Evolutionary conservation across 2,797 vertebrate species (phyloP).

Genomic region (Morus bassanus): DNA sequence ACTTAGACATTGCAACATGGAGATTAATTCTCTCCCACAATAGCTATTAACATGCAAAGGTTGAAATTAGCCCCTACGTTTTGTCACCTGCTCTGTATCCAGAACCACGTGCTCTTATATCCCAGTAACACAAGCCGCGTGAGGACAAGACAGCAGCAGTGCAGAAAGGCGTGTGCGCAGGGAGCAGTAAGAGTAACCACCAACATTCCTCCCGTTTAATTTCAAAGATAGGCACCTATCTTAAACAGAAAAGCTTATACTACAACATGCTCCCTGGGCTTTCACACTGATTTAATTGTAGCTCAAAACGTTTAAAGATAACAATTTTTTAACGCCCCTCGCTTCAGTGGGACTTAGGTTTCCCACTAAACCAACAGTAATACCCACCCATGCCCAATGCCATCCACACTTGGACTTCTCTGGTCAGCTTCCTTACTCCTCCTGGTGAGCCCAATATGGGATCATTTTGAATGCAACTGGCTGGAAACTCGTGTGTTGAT

Average conservation of each 20-base stretch:
- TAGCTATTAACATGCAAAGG: neutral
- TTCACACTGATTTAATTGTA: neutral
- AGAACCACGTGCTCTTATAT: neutral
- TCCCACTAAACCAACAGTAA: neutral
- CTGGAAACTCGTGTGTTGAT: rapidly evolving
- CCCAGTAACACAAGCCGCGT: rapidly evolving
- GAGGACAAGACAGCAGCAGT: neutral
- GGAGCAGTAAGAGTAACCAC: neutral
- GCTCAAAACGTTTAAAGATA: neutral
- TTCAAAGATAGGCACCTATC: neutral
- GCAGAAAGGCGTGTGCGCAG: neutral
- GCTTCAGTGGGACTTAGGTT: neutral
- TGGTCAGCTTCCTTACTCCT: neutral
- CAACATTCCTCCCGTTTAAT: neutral
- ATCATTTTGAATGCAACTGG: neutral
- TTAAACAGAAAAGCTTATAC: neutral
- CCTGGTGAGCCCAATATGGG: rapidly evolving
- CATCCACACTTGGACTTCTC: neutral
- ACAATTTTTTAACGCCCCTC: neutral
- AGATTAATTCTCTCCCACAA: neutral
- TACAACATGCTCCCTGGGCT: neutral
- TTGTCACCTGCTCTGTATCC: neutral
- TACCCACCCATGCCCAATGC: neutral
- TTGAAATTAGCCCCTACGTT: neutral
- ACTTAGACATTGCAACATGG: neutral